These are phyloP conservation scores for Alauda arvensis DNA, from an alignment of 2,797 vertebrate species.

Conservation along the genomic window DNA sequence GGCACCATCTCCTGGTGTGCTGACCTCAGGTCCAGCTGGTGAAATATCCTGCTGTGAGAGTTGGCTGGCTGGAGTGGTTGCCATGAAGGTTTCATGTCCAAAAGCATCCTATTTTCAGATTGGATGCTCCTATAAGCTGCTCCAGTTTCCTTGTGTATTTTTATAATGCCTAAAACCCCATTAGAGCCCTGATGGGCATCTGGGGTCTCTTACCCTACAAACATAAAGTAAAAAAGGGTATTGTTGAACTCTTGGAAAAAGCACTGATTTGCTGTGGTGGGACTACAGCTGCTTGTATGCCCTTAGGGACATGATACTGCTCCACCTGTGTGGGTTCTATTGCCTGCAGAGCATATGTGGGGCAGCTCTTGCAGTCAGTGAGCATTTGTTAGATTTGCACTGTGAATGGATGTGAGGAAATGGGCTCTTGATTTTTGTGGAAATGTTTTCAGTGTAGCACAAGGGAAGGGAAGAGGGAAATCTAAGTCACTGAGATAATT, in stretches of 20 bases:
- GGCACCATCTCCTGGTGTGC: background rate
- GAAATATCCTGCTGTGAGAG: background rate
- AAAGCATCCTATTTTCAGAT: background rate
- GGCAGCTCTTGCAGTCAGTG: background rate
- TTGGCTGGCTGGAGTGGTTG: background rate
- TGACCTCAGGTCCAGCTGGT: background rate
- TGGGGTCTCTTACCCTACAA: background rate
- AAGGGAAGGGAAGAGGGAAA: background rate
- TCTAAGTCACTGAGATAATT: background rate
- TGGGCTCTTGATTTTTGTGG: background rate
- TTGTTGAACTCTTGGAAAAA: background rate
- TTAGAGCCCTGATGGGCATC: background rate
- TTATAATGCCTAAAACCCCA: background rate
- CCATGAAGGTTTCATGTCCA: background rate
- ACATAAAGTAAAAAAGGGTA: background rate
- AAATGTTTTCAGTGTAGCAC: background rate
- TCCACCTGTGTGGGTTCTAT: background rate
- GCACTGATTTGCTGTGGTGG: accelerated
- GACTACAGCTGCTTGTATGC: background rate
- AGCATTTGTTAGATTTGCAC: accelerated
- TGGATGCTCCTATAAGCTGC: background rate
- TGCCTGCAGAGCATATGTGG: background rate
- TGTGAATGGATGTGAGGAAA: accelerated
- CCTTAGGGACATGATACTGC: accelerated
- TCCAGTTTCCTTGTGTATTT: background rate